Evolutionary conservation across 2,113 vertebrate genomes (phyloP).

Genomic region (Pseudopodoces humilis): DNA sequence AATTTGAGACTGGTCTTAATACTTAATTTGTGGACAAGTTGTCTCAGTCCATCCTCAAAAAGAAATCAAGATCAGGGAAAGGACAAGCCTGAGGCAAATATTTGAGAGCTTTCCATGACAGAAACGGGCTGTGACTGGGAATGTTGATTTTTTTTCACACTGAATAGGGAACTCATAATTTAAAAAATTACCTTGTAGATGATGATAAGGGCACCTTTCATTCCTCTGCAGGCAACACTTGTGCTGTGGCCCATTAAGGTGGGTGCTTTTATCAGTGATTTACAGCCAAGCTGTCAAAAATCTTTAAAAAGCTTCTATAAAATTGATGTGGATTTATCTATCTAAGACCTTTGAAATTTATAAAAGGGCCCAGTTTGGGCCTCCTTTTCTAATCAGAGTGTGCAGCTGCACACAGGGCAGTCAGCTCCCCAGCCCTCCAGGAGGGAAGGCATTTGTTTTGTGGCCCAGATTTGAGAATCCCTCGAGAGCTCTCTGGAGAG

Average conservation of each 20-base stretch:
- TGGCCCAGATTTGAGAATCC: not conserved
- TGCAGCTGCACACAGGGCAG: not conserved
- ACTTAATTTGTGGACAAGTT: not conserved
- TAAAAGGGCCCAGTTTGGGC: not conserved
- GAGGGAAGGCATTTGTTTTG: not conserved
- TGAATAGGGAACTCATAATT: not conserved
- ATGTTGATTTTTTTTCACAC: not conserved
- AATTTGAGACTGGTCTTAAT: not conserved
- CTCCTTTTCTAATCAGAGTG: not conserved
- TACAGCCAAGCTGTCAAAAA: conserved; percentile 34
- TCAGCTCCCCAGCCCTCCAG: not conserved
- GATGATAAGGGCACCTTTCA: conserved; percentile 46
- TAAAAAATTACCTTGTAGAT: conserved; percentile 48
- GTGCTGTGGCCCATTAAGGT: not conserved
- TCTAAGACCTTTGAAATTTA: not conserved
- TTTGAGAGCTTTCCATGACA: not conserved
- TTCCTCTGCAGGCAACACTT: conserved; percentile 9
- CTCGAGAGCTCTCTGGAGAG: not conserved
- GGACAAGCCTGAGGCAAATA: not conserved
- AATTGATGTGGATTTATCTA: not conserved
- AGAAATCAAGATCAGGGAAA: not conserved
- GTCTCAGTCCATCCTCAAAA: not conserved
- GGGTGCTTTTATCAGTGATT: conserved; percentile 18
- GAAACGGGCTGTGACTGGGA: not conserved
- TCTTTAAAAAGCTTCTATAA: conserved; percentile 17